Evolutionary conservation across 1,140 invertebrate species (phyloP).

Genomic region (Schlechtendalia chinensis): DNA sequence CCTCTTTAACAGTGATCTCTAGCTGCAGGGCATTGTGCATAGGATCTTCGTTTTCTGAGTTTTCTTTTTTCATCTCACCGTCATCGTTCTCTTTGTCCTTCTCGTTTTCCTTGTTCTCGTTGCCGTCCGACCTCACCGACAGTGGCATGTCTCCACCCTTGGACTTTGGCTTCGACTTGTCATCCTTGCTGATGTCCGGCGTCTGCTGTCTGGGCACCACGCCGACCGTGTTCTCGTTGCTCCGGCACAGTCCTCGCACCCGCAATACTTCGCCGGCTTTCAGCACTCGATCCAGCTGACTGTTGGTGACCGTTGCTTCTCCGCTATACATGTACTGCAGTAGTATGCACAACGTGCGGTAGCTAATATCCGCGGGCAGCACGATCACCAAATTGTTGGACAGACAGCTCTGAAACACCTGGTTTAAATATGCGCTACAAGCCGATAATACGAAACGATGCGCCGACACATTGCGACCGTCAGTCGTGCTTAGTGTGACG

Average conservation of each 20-base stretch:
- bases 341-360: conserved; percentile 73
- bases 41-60: conserved; percentile 58
- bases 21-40: conserved; percentile 53
- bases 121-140: conserved; percentile 23
- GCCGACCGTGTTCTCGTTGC: conserved; percentile 52
- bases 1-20: conserved; percentile 61
- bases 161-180: conserved; percentile 57
- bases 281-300: conserved; percentile 73
- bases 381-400: conserved; percentile 68
- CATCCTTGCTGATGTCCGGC: conserved; percentile 54
- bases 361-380: conserved; percentile 75
- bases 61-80: conserved; percentile 60
- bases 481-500: conserved; percentile 76
- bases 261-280: conserved; percentile 76
- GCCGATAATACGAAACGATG: conserved; percentile 84
- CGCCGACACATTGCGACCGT: conserved; percentile 76
- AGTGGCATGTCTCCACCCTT: conserved; percentile 55
- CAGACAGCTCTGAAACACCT: conserved; percentile 59
- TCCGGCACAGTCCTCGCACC: conserved; percentile 58
- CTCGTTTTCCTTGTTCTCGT: conserved; percentile 53
- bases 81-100: conserved; percentile 50
- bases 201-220: conserved; percentile 51
- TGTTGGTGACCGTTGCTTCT: conserved; percentile 80
- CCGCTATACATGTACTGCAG: conserved; percentile 86
- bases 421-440: conserved; percentile 65